Evolutionary conservation across 2,888 invertebrate genomes (phyloP).

Genomic region (Selenia dentaria): DNA sequence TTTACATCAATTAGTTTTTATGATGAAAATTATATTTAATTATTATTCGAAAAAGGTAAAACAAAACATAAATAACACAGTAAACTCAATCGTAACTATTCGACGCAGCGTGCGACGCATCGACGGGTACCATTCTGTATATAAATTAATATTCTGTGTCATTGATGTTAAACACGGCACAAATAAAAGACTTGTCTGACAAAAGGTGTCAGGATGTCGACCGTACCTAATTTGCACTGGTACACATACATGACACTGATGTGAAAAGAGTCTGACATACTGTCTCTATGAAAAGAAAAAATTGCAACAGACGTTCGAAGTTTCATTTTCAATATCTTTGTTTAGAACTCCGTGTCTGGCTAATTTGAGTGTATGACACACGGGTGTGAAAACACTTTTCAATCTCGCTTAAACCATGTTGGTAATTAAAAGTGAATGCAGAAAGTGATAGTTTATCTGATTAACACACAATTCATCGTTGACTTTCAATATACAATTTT

Average conservation of each 20-base stretch:
- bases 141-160: conserved; percentile 10
- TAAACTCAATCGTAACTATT: background rate
- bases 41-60: too few species aligned
- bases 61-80: background rate
- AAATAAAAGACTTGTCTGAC: conserved; percentile 10
- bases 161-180: conserved; percentile 3
- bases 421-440: too few species aligned
- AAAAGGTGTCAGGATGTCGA: conserved; percentile 17
- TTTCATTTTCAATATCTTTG: conserved; percentile 9
- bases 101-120: background rate
- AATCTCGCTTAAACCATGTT: too few species aligned
- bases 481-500: too few species aligned
- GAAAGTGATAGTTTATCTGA: too few species aligned
- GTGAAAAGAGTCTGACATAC: conserved; percentile 5
- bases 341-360: background rate
- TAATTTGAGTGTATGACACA: background rate
- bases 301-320: background rate
- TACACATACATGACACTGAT: conserved; percentile 2
- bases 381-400: too few species aligned
- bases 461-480: too few species aligned
- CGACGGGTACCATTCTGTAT: background rate
- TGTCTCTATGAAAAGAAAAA: conserved; percentile 3
- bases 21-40: too few species aligned
- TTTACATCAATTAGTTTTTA: too few species aligned
- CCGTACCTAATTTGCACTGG: conserved; percentile 18